phyloP scores from a whole-genome alignment of 1,140 invertebrate species.

The Cydia splendana region DNA sequence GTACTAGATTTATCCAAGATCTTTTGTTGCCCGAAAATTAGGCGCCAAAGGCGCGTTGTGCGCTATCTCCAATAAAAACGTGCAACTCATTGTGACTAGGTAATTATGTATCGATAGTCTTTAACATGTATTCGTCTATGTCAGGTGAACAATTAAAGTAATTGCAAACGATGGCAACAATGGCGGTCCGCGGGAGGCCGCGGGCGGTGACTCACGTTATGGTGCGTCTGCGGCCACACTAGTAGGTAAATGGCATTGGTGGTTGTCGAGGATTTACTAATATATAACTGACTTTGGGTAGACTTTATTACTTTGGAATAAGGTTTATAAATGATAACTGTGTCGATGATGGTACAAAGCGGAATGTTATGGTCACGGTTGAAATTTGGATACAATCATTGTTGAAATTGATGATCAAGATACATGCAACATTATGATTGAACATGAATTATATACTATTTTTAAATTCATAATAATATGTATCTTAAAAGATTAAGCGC shows the following conservation, averaged over 20 bases:
- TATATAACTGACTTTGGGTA: not conserved
- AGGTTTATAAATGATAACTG: not conserved
- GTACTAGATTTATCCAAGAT: no score
- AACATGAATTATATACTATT: no score
- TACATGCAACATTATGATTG: no score
- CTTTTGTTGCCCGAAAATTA: no score
- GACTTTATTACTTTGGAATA: not conserved
- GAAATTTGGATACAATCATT: no score
- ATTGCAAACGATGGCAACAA: slow-evolving; percentile 13
- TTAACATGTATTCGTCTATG: not conserved
- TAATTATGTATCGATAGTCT: not conserved
- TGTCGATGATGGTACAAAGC: no score
- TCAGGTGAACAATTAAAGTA: slow-evolving; percentile 5
- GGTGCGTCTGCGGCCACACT: not conserved
- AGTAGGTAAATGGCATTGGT: not conserved
- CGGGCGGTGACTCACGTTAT: not conserved
- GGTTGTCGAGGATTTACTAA: not conserved
- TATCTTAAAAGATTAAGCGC: no score
- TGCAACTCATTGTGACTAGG: not conserved
- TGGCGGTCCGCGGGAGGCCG: slow-evolving; percentile 1
- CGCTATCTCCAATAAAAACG: no score
- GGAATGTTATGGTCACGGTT: no score
- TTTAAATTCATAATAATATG: no score
- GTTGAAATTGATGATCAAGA: no score
- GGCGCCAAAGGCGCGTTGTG: no score